These are phyloP conservation scores for Caenorhabditis wallacei DNA, from an alignment of 2,888 invertebrate genomes.

Conservation along the genomic window DNA sequence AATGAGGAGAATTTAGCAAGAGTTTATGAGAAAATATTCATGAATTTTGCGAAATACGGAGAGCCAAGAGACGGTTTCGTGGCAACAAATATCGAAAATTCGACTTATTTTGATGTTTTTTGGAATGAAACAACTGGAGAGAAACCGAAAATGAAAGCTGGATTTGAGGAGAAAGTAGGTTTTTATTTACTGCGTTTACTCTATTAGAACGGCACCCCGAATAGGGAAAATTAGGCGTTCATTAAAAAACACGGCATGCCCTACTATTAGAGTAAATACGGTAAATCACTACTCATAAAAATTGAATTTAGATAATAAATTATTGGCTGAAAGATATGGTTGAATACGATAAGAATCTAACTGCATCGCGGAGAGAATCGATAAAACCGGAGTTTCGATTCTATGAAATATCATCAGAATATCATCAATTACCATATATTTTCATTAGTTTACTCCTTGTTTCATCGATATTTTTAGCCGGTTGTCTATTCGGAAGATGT, in stretches of 20 bases:
- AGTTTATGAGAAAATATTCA: slow-evolving; percentile 61
- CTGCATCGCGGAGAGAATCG: neutral
- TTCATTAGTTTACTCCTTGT: slow-evolving; percentile 20
- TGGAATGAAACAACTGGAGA: slow-evolving; percentile 48
- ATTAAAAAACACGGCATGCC: too few species aligned
- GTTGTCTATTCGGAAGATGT: slow-evolving; percentile 35
- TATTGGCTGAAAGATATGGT: slow-evolving; percentile 53
- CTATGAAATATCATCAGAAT: slow-evolving; percentile 13
- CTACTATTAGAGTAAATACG: too few species aligned
- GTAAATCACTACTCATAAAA: too few species aligned
- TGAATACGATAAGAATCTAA: slow-evolving; percentile 41
- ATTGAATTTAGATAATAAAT: slow-evolving; percentile 55
- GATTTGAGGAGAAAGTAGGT: slow-evolving; percentile 43
- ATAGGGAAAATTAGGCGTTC: too few species aligned
- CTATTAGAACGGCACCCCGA: too few species aligned
- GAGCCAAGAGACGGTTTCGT: slow-evolving; percentile 48
- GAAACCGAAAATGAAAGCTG: slow-evolving; percentile 43
- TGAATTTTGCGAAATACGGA: slow-evolving; percentile 67
- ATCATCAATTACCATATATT: slow-evolving; percentile 13
- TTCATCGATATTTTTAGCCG: slow-evolving; percentile 28
- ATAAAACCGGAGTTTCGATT: slow-evolving; percentile 10
- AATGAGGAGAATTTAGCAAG: slow-evolving; percentile 62
- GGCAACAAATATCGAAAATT: neutral
- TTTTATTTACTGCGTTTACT: too few species aligned
- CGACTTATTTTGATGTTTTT: slow-evolving; percentile 53